Conservation (phyloP, 1,140 invertebrate genomes). For the Subanguina moxae region DNA sequence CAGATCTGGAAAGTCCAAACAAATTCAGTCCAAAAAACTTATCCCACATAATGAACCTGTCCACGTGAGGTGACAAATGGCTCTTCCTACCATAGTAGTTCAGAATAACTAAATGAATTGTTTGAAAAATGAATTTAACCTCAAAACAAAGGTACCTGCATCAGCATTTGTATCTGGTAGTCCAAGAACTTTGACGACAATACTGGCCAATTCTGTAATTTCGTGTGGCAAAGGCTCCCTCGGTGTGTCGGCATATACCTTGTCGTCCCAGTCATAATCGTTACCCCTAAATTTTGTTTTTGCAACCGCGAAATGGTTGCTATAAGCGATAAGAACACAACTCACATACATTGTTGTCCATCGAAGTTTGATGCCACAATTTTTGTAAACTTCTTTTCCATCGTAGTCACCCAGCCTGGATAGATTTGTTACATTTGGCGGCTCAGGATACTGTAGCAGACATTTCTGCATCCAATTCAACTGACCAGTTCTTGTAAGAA, state of each 20-base stretch:
- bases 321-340: no score
- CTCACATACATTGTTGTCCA: slow-evolving; percentile 34
- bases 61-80: slow-evolving; percentile 50
- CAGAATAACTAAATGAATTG: slow-evolving; percentile 36
- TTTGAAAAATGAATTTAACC: no score
- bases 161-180: slow-evolving; percentile 43
- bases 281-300: slow-evolving; percentile 61
- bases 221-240: slow-evolving; percentile 40
- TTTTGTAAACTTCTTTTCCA: slow-evolving; percentile 21
- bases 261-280: slow-evolving; percentile 63
- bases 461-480: slow-evolving; percentile 42
- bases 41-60: slow-evolving; percentile 33
- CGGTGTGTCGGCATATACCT: slow-evolving; percentile 55
- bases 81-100: slow-evolving; percentile 56
- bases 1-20: slow-evolving; percentile 17
- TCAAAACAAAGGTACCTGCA: slow-evolving; percentile 26
- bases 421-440: slow-evolving; percentile 55
- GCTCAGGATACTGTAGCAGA: slow-evolving; percentile 45
- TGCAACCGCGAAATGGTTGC: no score
- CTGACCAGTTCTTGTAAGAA: slow-evolving; percentile 29
- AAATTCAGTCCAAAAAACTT: not conserved
- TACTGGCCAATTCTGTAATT: slow-evolving; percentile 32
- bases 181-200: slow-evolving; percentile 32
- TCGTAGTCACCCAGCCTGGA: slow-evolving; percentile 31
- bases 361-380: slow-evolving; percentile 26